Percentiles rank a stretch among this genome's conserved stretches.
Evolutionary conservation across 2,888 invertebrate genomes (phyloP).

Genomic region (Adineta ricciae): DNA sequence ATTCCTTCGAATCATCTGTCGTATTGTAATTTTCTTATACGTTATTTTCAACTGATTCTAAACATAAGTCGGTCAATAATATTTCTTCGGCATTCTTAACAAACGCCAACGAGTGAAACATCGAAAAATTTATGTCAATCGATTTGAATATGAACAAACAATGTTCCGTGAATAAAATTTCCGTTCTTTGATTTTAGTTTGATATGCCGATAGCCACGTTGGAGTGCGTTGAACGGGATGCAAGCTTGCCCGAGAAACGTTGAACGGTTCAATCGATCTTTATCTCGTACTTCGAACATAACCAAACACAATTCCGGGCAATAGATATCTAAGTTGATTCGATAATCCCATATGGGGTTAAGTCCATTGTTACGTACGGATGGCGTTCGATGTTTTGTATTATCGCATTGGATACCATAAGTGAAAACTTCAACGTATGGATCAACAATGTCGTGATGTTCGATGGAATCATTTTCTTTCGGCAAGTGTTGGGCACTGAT

Average conservation of each 20-base stretch:
- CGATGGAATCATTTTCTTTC: neutral
- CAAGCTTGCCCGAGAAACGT: constrained; percentile 37
- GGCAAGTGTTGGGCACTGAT: constrained; percentile 33
- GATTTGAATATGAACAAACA: neutral
- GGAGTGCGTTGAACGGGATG: constrained; percentile 20
- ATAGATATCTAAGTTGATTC: constrained; percentile 57
- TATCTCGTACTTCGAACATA: constrained; percentile 56
- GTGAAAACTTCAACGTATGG: constrained; percentile 27
- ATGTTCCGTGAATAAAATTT: neutral
- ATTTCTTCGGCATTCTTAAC: no score
- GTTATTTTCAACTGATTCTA: no score
- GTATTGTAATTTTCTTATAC: no score
- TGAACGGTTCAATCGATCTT: constrained; percentile 17
- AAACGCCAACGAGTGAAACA: no score
- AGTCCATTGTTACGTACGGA: constrained; percentile 56
- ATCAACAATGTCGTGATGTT: constrained; percentile 23
- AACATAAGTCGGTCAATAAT: no score
- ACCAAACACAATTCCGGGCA: constrained; percentile 57
- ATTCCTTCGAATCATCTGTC: no score
- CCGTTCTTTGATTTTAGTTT: neutral
- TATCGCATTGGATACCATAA: constrained; percentile 24
- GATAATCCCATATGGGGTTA: constrained; percentile 58
- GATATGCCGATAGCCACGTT: constrained; percentile 26
- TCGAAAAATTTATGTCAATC: neutral
- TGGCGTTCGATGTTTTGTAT: constrained; percentile 15